Percentiles rank a stretch among this genome's conserved stretches.
Evolutionary conservation across 2,888 invertebrate genomes (phyloP).

Genomic region (Tetragonisca angustula): DNA sequence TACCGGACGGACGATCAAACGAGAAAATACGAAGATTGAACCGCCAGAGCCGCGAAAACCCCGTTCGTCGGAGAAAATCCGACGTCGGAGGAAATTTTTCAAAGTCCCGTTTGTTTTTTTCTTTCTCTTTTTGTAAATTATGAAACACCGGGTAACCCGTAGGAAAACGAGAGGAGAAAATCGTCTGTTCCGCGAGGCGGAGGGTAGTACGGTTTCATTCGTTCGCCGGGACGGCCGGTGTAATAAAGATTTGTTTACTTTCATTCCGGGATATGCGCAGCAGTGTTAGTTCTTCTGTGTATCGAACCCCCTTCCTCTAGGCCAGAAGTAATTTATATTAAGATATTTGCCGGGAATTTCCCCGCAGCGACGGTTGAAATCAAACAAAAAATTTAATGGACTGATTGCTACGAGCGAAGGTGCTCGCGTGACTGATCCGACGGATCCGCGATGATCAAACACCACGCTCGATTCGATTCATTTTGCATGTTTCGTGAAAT

Average conservation of each 20-base stretch:
- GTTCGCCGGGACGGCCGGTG: neutral
- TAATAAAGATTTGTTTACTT: constrained; percentile 40
- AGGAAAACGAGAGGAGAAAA: neutral
- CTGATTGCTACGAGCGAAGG: neutral
- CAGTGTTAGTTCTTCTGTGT: neutral
- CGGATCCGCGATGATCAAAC: neutral
- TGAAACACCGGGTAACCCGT: neutral
- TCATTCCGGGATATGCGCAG: constrained; percentile 16
- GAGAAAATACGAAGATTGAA: too few species aligned
- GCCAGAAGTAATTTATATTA: constrained; percentile 29
- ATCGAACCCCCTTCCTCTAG: neutral
- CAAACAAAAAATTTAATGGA: neutral
- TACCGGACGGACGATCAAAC: too few species aligned
- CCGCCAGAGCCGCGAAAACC: neutral
- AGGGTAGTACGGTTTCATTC: neutral
- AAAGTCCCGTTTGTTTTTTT: neutral
- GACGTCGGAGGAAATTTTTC: neutral
- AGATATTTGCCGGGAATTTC: constrained; percentile 14
- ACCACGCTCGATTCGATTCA: neutral
- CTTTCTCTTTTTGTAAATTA: neutral
- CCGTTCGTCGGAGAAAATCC: neutral
- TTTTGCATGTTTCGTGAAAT: too few species aligned
- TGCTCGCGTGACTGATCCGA: neutral
- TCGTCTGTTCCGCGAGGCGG: neutral
- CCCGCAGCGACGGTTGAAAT: neutral